phyloP scores from a whole-genome alignment of 64 coral and sea anemone species.

The Platygyra sinensis region DNA sequence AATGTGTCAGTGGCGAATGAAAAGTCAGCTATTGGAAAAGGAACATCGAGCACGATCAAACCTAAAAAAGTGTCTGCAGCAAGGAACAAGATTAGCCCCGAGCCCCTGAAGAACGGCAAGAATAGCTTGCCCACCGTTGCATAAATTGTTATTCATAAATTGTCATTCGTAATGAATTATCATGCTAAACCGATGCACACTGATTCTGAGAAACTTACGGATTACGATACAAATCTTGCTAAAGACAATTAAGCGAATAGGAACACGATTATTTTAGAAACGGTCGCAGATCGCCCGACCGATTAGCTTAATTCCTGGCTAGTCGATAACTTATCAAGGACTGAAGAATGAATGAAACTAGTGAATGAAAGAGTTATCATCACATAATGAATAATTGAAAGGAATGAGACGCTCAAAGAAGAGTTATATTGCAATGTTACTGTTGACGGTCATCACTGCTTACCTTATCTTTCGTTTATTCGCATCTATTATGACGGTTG shows the following conservation, averaged over 20 bases:
- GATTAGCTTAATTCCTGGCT: not conserved
- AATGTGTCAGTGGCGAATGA: not conserved
- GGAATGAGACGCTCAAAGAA: no score
- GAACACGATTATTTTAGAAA: no score
- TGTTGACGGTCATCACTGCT: no score
- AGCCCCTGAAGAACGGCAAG: no score
- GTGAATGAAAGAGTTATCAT: no score
- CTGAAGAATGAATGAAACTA: no score
- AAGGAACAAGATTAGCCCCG: constrained; percentile 9
- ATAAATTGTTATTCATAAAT: not conserved
- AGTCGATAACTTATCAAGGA: no score
- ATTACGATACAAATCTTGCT: not conserved
- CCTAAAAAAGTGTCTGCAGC: not conserved
- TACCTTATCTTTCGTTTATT: no score
- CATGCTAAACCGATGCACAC: not conserved
- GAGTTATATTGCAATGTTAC: no score
- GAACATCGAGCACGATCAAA: not conserved
- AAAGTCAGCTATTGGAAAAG: not conserved
- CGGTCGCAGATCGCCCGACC: not conserved
- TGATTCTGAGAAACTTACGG: not conserved
- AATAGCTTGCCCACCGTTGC: not conserved
- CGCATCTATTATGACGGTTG: no score
- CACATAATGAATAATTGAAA: no score
- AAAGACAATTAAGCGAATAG: no score
- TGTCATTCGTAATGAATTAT: not conserved